A percentile compares a stretch with the other conserved stretches of the same genome.
Evolutionary conservation across 2,888 invertebrate genomes (phyloP).

Genomic region (Archaeoteleia sp.): DNA sequence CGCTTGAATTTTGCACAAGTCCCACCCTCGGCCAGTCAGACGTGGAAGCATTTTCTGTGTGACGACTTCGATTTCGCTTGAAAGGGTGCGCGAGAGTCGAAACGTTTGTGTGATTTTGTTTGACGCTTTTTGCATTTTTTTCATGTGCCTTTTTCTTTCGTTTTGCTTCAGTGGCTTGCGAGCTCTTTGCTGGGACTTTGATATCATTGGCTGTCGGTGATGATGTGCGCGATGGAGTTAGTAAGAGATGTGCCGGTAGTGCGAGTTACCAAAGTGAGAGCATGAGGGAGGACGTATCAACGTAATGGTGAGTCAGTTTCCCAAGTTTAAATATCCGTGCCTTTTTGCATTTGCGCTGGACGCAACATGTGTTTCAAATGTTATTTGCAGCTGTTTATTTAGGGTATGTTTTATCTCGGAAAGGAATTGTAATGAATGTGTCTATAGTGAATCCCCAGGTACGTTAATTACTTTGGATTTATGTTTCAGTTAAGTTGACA

Average conservation of each 20-base stretch:
- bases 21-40: not conserved
- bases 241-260: conserved; percentile 30
- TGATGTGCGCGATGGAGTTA: conserved; percentile 18
- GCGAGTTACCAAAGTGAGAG: conserved; percentile 59
- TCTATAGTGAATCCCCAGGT: no score
- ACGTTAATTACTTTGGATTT: no score
- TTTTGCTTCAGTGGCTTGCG: not conserved
- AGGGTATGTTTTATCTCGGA: no score
- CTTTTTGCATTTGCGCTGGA: conserved; percentile 8
- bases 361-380: not conserved
- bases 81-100: not conserved
- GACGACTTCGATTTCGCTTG: conserved; percentile 1
- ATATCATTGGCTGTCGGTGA: conserved; percentile 11
- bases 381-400: not conserved
- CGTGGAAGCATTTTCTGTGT: not conserved
- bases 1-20: conserved; percentile 2
- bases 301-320: conserved; percentile 65
- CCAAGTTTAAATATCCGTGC: conserved; percentile 8
- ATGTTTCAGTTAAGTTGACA: no score
- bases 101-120: not conserved
- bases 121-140: not conserved
- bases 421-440: no score
- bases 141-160: conserved; percentile 18
- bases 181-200: not conserved
- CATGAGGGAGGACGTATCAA: conserved; percentile 66